Conservation (phyloP, 2,888 invertebrate genomes). For the Sarcophaga rosellei region DNA sequence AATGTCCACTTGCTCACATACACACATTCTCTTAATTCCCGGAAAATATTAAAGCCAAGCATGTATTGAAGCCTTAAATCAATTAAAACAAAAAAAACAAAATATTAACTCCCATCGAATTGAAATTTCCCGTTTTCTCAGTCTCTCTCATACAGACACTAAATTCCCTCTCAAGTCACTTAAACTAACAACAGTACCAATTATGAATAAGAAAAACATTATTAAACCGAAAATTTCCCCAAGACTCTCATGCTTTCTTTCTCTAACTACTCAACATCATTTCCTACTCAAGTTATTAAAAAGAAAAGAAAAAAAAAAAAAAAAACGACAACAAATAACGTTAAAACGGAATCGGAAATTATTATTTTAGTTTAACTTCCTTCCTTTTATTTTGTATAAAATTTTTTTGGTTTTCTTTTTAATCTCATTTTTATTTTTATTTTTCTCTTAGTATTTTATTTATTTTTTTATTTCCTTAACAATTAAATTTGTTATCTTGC, state of each 20-base stretch:
- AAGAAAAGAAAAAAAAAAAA: background rate
- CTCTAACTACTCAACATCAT: too few species aligned
- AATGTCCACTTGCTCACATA: too few species aligned
- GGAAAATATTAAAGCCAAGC: background rate
- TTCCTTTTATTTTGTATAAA: constrained; percentile 53
- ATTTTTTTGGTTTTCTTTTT: background rate
- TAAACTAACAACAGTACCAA: constrained; percentile 30
- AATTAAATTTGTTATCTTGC: constrained; percentile 14
- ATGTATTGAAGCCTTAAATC: background rate
- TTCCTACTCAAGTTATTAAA: background rate
- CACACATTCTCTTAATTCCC: too few species aligned
- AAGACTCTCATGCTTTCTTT: too few species aligned
- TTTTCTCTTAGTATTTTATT: background rate
- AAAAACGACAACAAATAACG: background rate
- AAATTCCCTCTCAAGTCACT: constrained; percentile 11
- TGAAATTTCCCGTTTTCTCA: background rate
- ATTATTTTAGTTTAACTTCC: constrained; percentile 46
- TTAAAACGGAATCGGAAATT: constrained; percentile 51
- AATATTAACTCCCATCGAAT: background rate
- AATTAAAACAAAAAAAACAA: constrained; percentile 44
- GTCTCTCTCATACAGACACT: constrained; percentile 61
- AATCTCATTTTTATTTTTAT: background rate
- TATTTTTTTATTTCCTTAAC: background rate
- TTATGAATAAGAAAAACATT: background rate
- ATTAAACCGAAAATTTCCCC: too few species aligned